phyloP scores from a whole-genome alignment of 2,797 vertebrate genomes.

The Malurus leucopterus region DNA sequence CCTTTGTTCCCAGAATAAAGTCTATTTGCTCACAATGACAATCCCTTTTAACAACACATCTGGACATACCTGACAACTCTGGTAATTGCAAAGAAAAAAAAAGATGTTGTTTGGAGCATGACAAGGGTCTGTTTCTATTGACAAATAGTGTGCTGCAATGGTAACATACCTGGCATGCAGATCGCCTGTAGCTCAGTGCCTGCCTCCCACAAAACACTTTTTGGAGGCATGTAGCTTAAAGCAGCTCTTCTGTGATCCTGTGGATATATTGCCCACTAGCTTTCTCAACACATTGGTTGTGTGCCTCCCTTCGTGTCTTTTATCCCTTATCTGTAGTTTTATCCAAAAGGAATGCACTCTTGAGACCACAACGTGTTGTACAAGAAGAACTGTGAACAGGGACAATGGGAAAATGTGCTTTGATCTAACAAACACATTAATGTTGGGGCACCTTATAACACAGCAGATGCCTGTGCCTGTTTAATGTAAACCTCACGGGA shows the following conservation, averaged over 20 bases:
- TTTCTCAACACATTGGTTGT: accelerated
- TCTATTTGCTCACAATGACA: neutral
- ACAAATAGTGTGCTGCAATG: neutral
- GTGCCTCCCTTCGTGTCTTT: accelerated
- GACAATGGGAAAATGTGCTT: accelerated
- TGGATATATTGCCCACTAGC: accelerated
- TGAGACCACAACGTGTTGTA: accelerated
- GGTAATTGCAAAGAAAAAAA: neutral
- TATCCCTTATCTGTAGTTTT: neutral
- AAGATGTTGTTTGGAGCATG: neutral
- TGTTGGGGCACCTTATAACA: neutral
- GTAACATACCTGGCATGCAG: neutral
- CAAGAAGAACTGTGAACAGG: neutral
- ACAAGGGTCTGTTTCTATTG: neutral
- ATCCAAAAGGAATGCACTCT: neutral
- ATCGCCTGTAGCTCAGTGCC: neutral
- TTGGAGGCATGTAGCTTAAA: neutral
- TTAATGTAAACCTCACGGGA: neutral
- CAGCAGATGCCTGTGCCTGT: neutral
- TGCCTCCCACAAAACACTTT: neutral
- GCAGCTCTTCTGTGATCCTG: neutral
- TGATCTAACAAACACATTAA: neutral
- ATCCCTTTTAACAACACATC: neutral
- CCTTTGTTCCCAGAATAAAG: neutral
- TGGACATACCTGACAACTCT: neutral